Percentiles rank a stretch among this genome's conserved stretches.
These are phyloP conservation scores for Drosophila prolongata DNA, from an alignment of 2,888 invertebrate species.

Conservation along the genomic window DNA sequence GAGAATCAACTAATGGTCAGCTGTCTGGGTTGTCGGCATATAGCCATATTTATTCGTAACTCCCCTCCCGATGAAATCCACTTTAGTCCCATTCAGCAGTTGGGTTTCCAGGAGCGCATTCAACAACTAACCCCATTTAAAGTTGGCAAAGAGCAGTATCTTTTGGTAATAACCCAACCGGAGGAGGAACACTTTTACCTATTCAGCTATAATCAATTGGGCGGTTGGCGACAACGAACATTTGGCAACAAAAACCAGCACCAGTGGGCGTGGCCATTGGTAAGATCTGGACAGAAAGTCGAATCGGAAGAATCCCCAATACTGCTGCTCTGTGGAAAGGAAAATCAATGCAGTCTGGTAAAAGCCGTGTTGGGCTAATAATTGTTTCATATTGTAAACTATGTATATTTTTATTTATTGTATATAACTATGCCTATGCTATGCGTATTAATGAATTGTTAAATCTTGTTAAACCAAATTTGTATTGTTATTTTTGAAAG, in stretches of 20 bases:
- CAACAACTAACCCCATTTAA: conserved; percentile 70
- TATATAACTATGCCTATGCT: conserved; percentile 5
- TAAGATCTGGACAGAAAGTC: conserved; percentile 20
- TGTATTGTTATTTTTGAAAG: background rate
- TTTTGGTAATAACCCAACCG: conserved; percentile 68
- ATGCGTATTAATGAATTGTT: conserved; percentile 8
- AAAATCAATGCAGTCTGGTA: conserved; percentile 63
- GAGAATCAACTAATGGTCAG: conserved; percentile 74
- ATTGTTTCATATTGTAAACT: background rate
- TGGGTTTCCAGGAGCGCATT: conserved; percentile 70
- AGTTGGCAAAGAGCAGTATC: conserved; percentile 60
- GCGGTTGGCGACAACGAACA: conserved; percentile 77
- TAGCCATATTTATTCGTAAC: conserved; percentile 61
- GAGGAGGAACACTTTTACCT: conserved; percentile 74
- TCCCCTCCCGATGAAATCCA: background rate
- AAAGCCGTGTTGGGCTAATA: conserved; percentile 46
- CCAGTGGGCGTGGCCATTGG: conserved; percentile 72
- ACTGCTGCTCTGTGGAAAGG: conserved; percentile 65
- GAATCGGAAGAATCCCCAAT: conserved; percentile 25
- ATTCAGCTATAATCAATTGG: conserved; percentile 71
- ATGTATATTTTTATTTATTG: conserved; percentile 11
- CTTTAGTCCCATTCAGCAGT: conserved; percentile 73
- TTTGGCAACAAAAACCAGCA: conserved; percentile 75
- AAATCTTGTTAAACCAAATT: background rate
- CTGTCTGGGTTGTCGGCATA: conserved; percentile 73